Evolutionary conservation across 2,113 vertebrate genomes (phyloP).

Genomic region (Setophaga kirtlandii): DNA sequence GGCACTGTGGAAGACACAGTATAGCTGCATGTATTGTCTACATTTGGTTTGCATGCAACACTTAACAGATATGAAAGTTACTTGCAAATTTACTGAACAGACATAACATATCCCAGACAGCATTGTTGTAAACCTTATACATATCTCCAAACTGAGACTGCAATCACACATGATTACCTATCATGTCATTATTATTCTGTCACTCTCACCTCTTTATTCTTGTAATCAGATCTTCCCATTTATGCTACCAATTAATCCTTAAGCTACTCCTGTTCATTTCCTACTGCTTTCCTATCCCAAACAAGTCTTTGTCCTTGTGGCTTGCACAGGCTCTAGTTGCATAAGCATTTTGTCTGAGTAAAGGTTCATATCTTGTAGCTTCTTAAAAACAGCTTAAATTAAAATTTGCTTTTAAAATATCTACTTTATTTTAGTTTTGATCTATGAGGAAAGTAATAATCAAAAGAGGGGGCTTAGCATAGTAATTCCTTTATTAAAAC

Average conservation of each 20-base stretch:
- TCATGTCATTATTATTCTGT: background rate
- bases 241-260: background rate
- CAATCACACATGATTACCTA: background rate
- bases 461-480: background rate
- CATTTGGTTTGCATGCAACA: background rate
- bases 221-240: background rate
- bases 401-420: background rate
- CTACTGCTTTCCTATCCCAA: background rate
- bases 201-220: background rate
- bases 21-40: background rate
- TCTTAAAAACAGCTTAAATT: background rate
- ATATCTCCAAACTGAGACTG: background rate
- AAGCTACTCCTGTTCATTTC: background rate
- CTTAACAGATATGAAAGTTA: background rate
- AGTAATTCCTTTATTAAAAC: background rate
- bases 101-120: background rate
- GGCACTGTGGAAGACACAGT: background rate
- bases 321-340: background rate
- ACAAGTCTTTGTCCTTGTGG: background rate
- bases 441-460: background rate
- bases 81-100: background rate
- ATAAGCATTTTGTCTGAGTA: background rate
- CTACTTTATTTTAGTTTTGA: background rate
- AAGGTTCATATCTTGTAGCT: background rate
- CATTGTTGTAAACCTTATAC: background rate